Conservation (phyloP, 2,113 vertebrate genomes). For the Tauraco erythrolophus region DNA sequence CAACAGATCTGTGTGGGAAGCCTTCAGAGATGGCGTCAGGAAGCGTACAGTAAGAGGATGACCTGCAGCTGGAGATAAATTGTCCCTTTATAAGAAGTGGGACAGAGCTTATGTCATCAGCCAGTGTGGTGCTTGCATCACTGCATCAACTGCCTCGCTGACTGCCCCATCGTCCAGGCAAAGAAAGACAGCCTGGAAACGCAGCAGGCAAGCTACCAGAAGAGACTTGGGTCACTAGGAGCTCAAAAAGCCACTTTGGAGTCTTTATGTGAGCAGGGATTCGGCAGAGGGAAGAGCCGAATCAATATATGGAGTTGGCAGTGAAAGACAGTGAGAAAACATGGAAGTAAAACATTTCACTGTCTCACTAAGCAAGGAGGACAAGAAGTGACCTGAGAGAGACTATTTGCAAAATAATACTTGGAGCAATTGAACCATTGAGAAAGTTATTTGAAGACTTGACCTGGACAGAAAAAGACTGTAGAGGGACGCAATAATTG, state of each 20-base stretch:
- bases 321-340: not conserved
- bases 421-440: not conserved
- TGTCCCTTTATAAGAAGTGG: not conserved
- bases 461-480: not conserved
- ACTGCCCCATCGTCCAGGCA: not conserved
- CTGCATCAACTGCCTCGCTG: not conserved
- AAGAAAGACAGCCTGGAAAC: not conserved
- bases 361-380: not conserved
- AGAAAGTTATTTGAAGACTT: constrained; percentile 12
- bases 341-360: not conserved
- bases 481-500: not conserved
- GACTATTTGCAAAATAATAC: constrained; percentile 3
- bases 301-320: not conserved
- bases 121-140: not conserved
- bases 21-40: not conserved
- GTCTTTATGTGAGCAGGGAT: not conserved
- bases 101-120: not conserved
- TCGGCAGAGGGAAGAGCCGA: not conserved
- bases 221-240: not conserved
- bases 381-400: not conserved
- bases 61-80: not conserved
- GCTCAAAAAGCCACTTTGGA: not conserved
- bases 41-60: not conserved
- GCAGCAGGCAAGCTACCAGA: not conserved
- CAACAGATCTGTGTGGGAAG: not conserved